Percentiles rank a stretch among this genome's conserved stretches.
These are phyloP conservation scores for Callorhinus ursinus DNA, from an alignment of 2,113 vertebrate species.

Conservation along the genomic window DNA sequence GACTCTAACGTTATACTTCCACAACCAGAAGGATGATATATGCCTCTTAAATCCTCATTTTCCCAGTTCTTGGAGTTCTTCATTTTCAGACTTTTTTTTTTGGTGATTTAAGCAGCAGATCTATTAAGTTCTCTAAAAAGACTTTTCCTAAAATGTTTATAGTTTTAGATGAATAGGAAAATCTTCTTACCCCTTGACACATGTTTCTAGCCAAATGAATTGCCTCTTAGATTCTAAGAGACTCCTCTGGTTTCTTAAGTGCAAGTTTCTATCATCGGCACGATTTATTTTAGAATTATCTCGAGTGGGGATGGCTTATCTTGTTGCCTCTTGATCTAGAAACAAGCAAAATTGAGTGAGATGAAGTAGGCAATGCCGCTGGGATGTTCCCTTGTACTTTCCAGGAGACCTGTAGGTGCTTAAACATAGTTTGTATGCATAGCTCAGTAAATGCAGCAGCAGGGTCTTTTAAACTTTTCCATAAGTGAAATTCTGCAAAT, in stretches of 20 bases:
- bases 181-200: background rate
- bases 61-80: background rate
- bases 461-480: background rate
- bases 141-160: background rate
- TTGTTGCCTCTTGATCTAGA: background rate
- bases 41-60: background rate
- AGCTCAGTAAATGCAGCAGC: background rate
- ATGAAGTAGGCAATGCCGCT: no score
- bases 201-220: background rate
- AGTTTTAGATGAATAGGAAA: background rate
- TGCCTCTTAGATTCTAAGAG: background rate
- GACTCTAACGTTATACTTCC: background rate
- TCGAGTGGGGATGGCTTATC: background rate
- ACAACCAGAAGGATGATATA: background rate
- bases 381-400: background rate
- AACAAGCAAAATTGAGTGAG: background rate
- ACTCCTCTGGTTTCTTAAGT: background rate
- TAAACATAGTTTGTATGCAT: background rate
- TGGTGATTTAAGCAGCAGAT: background rate
- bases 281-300: slow-evolving; percentile 9
- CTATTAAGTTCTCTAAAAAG: background rate
- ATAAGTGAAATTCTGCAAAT: background rate
- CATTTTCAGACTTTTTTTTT: background rate
- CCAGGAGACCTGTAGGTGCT: background rate
- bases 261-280: background rate